Percentiles rank a stretch among this genome's conserved stretches.
phyloP scores from a whole-genome alignment of 2,797 vertebrate genomes.

The Phoebastria nigripes region DNA sequence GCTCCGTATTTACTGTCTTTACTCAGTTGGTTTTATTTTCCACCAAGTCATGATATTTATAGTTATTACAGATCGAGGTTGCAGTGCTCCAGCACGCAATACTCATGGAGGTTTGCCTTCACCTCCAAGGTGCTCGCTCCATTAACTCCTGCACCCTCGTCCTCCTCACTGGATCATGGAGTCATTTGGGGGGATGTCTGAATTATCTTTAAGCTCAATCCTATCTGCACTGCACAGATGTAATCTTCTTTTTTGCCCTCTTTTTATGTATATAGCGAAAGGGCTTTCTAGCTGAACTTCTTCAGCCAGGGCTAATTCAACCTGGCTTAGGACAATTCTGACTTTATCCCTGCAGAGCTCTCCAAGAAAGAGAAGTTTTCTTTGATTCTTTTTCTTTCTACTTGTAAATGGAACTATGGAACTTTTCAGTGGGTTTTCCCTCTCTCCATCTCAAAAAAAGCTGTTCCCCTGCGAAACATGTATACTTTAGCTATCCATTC shows the following conservation, averaged over 20 bases:
- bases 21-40: not conserved
- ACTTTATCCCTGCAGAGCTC: not conserved
- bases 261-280: not conserved
- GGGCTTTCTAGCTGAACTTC: not conserved
- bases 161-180: not conserved
- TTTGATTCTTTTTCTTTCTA: not conserved
- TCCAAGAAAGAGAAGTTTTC: not conserved
- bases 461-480: not conserved
- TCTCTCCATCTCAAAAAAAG: not conserved
- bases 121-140: not conserved
- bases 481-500: not conserved
- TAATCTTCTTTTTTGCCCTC: not conserved
- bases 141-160: not conserved
- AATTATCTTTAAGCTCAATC: not conserved
- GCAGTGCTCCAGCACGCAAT: not conserved
- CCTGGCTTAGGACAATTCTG: not conserved
- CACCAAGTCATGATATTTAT: not conserved
- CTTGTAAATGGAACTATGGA: fast-evolving
- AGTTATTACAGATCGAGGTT: not conserved
- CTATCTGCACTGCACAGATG: not conserved
- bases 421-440: not conserved
- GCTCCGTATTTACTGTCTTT: not conserved
- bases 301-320: not conserved
- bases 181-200: not conserved
- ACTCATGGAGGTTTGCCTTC: not conserved